Percentiles rank a stretch among this genome's conserved stretches.
Evolutionary conservation across 2,888 invertebrate genomes (phyloP).

Genomic region (Agrotis exclamationis): DNA sequence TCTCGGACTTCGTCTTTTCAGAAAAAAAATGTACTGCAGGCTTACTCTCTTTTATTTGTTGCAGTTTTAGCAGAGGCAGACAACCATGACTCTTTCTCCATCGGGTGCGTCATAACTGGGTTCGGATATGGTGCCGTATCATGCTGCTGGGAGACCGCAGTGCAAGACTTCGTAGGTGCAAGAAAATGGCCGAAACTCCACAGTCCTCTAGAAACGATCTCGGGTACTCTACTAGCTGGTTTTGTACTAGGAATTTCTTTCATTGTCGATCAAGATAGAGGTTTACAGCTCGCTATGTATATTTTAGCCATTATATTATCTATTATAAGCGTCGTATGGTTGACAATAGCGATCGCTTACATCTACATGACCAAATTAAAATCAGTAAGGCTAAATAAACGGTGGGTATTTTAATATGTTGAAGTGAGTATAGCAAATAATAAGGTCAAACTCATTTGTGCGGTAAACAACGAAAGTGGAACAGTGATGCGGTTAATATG

Average conservation of each 20-base stretch:
- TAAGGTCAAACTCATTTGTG: slow-evolving; percentile 28
- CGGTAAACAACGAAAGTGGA: slow-evolving; percentile 41
- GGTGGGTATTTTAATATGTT: slow-evolving; percentile 64
- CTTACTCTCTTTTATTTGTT: slow-evolving; percentile 45
- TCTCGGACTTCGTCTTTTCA: background rate
- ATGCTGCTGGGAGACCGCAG: slow-evolving; percentile 86
- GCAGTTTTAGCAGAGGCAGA: slow-evolving; percentile 82
- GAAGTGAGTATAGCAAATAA: slow-evolving; percentile 22
- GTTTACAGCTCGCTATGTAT: slow-evolving; percentile 79
- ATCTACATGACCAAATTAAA: slow-evolving; percentile 79
- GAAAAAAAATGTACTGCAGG: background rate
- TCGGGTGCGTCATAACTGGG: slow-evolving; percentile 88
- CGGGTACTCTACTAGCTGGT: slow-evolving; percentile 78
- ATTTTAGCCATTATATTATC: slow-evolving; percentile 78
- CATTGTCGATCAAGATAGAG: slow-evolving; percentile 74
- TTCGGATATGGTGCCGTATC: slow-evolving; percentile 88
- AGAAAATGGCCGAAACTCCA: slow-evolving; percentile 88
- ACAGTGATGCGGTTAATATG: slow-evolving; percentile 32
- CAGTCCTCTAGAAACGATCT: slow-evolving; percentile 86
- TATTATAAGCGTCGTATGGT: slow-evolving; percentile 80
- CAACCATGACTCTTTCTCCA: slow-evolving; percentile 86
- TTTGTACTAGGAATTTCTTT: slow-evolving; percentile 80
- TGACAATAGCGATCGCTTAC: slow-evolving; percentile 75
- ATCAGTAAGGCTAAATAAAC: slow-evolving; percentile 73
- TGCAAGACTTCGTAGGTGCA: slow-evolving; percentile 87